Evolutionary conservation across 1,140 invertebrate genomes (phyloP), one percentile per base, ranked within the genome.

Genomic region (Drosophila saltans): DNA sequence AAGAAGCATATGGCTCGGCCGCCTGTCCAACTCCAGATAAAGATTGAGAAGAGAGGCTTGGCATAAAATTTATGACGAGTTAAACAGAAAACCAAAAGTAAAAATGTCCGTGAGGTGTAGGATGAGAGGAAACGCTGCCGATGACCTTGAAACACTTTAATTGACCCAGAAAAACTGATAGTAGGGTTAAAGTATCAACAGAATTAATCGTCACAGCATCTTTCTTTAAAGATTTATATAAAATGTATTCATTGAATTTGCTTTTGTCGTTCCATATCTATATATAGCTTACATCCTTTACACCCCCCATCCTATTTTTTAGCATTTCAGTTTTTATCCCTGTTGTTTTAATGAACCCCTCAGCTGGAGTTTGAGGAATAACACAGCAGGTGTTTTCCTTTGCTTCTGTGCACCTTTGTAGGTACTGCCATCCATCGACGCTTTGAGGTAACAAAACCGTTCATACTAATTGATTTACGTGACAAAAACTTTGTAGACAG

Each of bases 391-490:
- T 52, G 21, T 52, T 52, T 52, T 52, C 16, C 45, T 52, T 52
- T 26, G 45, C 45, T 52, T 10, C 45, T 52, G 45, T 52, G 21
- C 8, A 52, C 45, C 45, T 26, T 52, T 52, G 45, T 26, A 8
- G 33, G 33, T 30, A 48, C 21, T 1, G 1, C 24, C 21, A 26
- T 8, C 45, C 45, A 26, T 1, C 9, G 45, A 52, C 21, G 2
- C 45, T 52, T 52, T 52, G 45, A 52, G 45, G 45, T 52, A 52
- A 10, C 45, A 52, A 52, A 52, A 26, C 4, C 45, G 45, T 52
- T 52, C 45, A 52, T 48, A 65, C 48, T 79, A 89, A 88, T 89
- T 83, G 83, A 89, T 88, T 88, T 89, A 88, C 76, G 84, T 83
- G 84, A 74, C 77, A 78, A 89, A 64, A 88, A 88, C 58, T 88